Conservation (phyloP, 2,113 vertebrate genomes). For the Pycnonotus jocosus region DNA sequence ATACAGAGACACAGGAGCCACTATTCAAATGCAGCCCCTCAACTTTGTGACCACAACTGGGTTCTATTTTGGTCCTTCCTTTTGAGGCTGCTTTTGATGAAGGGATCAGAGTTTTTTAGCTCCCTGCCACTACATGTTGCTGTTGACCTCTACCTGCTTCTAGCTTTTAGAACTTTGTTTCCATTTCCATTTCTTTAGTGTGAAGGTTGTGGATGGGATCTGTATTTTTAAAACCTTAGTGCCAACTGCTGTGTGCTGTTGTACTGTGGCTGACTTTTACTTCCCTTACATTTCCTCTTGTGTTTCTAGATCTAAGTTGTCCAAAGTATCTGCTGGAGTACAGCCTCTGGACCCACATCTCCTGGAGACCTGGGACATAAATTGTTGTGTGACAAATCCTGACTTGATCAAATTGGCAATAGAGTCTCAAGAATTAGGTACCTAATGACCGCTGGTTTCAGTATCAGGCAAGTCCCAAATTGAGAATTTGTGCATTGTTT, state of each 20-base stretch:
- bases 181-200: slow-evolving; percentile 47
- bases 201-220: neutral
- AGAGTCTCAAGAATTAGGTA: neutral
- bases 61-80: slow-evolving; percentile 46
- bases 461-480: neutral
- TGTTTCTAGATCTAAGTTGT: neutral
- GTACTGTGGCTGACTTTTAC: neutral
- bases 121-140: slow-evolving; percentile 47
- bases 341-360: neutral
- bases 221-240: slow-evolving; percentile 39
- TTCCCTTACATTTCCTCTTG: neutral
- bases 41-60: slow-evolving; percentile 3
- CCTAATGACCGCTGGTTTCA: neutral
- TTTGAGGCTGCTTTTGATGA: slow-evolving; percentile 53
- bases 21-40: slow-evolving; percentile 44
- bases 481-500: neutral
- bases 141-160: slow-evolving; percentile 52
- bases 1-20: neutral
- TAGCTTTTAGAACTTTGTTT: slow-evolving; percentile 56
- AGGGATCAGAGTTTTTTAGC: slow-evolving; percentile 56
- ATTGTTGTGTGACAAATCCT: neutral
- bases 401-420: neutral
- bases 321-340: neutral
- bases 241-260: slow-evolving; percentile 25
- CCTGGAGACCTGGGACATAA: neutral